Conservation (phyloP, 2,888 invertebrate genomes). For the Coremacera marginata region DNA sequence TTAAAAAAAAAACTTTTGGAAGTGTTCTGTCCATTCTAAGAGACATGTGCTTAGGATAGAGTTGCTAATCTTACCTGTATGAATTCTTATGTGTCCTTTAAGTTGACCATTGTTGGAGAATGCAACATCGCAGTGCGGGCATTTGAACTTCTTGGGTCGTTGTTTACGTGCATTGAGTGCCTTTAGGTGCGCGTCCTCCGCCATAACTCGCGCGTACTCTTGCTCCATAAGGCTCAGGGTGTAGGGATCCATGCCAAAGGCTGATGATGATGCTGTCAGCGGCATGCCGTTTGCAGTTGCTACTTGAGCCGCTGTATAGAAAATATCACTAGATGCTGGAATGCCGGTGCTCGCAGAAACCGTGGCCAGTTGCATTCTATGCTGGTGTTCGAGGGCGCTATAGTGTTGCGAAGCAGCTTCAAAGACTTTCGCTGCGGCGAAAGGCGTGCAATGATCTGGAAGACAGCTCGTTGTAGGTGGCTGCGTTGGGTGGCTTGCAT, state of each 20-base stretch:
- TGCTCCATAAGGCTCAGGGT: slow-evolving; percentile 74
- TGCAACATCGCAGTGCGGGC: slow-evolving; percentile 89
- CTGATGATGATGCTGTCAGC: slow-evolving; percentile 49
- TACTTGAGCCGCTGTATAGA: slow-evolving; percentile 50
- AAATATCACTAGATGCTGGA: slow-evolving; percentile 46
- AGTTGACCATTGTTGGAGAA: slow-evolving; percentile 95
- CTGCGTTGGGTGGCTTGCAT: background rate
- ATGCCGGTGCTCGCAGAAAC: slow-evolving; percentile 31
- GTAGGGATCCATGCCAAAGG: slow-evolving; percentile 64
- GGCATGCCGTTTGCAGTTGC: slow-evolving; percentile 38
- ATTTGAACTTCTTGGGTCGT: slow-evolving; percentile 91
- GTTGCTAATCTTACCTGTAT: slow-evolving; percentile 77
- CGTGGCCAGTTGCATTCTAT: background rate
- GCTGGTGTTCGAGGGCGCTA: background rate
- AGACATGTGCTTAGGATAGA: background rate
- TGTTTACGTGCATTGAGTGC: slow-evolving; percentile 79
- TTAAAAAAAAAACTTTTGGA: background rate
- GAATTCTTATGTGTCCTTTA: slow-evolving; percentile 91
- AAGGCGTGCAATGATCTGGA: background rate
- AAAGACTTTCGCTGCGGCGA: slow-evolving; percentile 26
- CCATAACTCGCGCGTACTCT: slow-evolving; percentile 78
- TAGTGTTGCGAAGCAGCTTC: slow-evolving; percentile 9
- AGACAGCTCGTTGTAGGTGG: background rate
- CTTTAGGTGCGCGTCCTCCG: slow-evolving; percentile 79
- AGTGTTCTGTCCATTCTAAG: background rate